Conservation (phyloP, 2,797 vertebrate species). For the Eutrigla gurnardus region DNA sequence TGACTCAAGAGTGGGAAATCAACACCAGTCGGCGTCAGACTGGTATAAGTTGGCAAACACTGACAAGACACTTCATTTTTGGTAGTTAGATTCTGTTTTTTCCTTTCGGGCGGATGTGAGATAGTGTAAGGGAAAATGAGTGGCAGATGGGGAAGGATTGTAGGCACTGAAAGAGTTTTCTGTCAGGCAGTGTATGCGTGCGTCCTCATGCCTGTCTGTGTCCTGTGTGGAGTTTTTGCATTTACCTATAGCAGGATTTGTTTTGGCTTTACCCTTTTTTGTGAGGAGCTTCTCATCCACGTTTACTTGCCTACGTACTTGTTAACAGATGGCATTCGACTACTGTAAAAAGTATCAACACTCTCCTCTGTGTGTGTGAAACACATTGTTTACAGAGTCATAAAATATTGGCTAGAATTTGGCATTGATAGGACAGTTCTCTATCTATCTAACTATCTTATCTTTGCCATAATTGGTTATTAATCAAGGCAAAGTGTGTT, state of each 20-base stretch:
- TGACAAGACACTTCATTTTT: conserved; percentile 38
- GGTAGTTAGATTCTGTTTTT: not conserved
- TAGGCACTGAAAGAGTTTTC: conserved; percentile 22
- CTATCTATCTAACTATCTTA: not conserved
- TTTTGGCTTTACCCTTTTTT: not conserved
- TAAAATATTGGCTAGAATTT: not conserved
- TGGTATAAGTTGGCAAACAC: conserved; percentile 29
- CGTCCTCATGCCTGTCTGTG: conserved; percentile 6
- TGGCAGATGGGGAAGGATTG: conserved; percentile 21
- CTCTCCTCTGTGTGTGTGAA: not conserved
- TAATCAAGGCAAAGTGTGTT: not conserved
- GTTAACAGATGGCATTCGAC: not conserved
- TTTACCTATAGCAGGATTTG: not conserved
- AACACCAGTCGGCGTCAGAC: conserved; percentile 19
- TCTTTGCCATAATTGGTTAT: not conserved
- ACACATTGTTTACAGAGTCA: not conserved
- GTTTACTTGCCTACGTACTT: too few relatives aligned
- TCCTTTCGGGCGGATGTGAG: not conserved
- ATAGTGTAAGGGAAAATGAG: not conserved
- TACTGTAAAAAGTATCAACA: not conserved
- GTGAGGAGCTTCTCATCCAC: not conserved
- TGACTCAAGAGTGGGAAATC: conserved; percentile 42
- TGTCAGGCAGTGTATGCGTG: not conserved
- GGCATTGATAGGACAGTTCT: too few relatives aligned
- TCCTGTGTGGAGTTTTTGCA: not conserved